phyloP scores from a whole-genome alignment of 2,888 invertebrate genomes.

The Xanthia togata region DNA sequence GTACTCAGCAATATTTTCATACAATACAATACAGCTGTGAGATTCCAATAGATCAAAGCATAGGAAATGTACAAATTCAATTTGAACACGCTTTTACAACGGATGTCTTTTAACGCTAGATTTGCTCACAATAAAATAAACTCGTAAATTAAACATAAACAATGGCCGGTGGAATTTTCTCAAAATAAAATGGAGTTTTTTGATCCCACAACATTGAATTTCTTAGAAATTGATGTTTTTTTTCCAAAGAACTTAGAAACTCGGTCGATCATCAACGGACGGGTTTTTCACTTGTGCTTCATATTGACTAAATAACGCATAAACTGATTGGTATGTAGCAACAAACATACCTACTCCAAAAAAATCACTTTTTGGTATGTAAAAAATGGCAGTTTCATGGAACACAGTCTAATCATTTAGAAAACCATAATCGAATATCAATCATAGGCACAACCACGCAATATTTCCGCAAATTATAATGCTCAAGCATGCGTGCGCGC shows the following conservation, averaged over 20 bases:
- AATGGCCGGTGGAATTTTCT: conserved; percentile 1
- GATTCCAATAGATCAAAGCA: conserved; percentile 43
- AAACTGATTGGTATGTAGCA: too few species aligned
- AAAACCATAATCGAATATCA: conserved; percentile 1
- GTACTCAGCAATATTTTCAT: conserved; percentile 28
- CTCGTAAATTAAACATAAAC: conserved; percentile 27
- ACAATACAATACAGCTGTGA: conserved; percentile 39
- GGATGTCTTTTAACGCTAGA: conserved; percentile 2
- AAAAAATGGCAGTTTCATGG: neutral
- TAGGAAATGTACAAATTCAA: conserved; percentile 23
- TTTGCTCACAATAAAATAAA: conserved; percentile 30
- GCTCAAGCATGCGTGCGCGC: conserved; percentile 1
- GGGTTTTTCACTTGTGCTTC: neutral
- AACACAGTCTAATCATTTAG: neutral
- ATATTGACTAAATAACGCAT: too few species aligned
- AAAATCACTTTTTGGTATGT: neutral
- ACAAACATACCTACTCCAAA: neutral
- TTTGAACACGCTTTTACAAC: conserved; percentile 15
- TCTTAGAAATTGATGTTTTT: neutral
- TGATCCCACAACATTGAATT: conserved; percentile 8
- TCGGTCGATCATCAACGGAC: neutral
- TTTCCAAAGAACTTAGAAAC: neutral
- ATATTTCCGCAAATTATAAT: conserved; percentile 8
- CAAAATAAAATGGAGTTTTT: conserved; percentile 31
- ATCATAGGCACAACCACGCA: conserved; percentile 10